Evolutionary conservation across 2,113 vertebrate genomes (phyloP).

Genomic region (Sisor rabdophorus): DNA sequence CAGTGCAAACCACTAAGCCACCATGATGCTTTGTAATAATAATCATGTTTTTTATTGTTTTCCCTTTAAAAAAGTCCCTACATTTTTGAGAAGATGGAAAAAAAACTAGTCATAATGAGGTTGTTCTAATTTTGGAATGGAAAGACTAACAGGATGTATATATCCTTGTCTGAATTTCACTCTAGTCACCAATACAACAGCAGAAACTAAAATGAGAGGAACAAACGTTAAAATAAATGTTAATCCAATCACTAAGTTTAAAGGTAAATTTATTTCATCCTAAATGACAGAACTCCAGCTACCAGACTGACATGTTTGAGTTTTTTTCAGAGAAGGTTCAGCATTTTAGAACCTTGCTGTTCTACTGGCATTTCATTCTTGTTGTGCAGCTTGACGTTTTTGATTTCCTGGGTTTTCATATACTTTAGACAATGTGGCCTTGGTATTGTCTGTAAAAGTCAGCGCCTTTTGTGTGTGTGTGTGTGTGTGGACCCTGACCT

Average conservation of each 20-base stretch:
- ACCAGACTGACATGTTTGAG: background rate
- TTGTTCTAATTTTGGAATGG: constrained; percentile 43
- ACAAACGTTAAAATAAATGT: background rate
- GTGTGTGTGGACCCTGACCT: constrained; percentile 42
- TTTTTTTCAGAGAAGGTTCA: background rate
- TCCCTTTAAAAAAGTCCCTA: constrained; percentile 25
- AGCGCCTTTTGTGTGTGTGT: constrained; percentile 36
- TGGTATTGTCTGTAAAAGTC: constrained; percentile 47
- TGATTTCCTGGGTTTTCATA: constrained; percentile 46
- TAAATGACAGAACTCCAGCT: constrained; percentile 3
- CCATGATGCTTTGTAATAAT: background rate
- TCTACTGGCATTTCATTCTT: constrained; percentile 11
- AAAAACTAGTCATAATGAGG: background rate
- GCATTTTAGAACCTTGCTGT: constrained; percentile 15
- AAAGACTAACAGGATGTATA: constrained; percentile 48
- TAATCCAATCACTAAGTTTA: background rate
- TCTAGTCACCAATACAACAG: constrained; percentile 15
- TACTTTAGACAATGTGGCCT: constrained; percentile 40
- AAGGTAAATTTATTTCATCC: background rate
- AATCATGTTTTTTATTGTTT: background rate
- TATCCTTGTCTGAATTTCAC: constrained; percentile 43
- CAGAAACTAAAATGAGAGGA: constrained; percentile 18
- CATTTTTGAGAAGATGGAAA: background rate
- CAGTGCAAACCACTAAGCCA: no score
- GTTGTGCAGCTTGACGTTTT: constrained; percentile 29